Evolutionary conservation across 1,140 invertebrate species (phyloP), one percentile per base, ranked within the genome.

Genomic region (Drosophila lowei): DNA sequence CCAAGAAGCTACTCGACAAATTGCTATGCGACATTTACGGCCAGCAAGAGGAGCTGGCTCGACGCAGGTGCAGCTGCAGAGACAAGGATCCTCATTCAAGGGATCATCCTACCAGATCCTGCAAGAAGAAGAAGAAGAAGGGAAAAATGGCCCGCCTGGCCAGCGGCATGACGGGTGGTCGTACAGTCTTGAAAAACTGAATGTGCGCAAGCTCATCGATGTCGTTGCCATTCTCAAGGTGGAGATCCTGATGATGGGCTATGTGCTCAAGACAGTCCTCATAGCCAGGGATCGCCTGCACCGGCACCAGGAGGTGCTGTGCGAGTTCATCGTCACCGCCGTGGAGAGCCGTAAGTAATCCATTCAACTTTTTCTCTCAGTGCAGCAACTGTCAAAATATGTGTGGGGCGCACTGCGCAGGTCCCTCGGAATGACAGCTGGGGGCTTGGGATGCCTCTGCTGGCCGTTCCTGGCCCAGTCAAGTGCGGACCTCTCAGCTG

Each of bases 401-500:
- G 21, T 6, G 42, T 28, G 30, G 6, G 38, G 7, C 0, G 25
- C 23, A 63, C 21, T 79, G 88, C 88, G 88, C 88, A 83, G 61
- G 63, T 48, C 64, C 43, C 48, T 30, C 44, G 62, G 42, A 18
- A 49, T 88, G 78, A 52, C 56, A 47, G 55, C 46, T 65, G 58
- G 47, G 15, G 58, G 57, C 52, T 62, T 48, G 49, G 18, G 48
- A 8, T 52, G 43, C 47, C 56, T 50, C 23, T 25, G 44, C 47
- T 25, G 52, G 52, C 18, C 42, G 25, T 61, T 15, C 34, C 54
- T 70, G 34, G 34, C 34, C 34, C 73, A 89, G 84, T 89, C 66
- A 89, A 89, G 77, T 89, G 84, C 84, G 77, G 84, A 89, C 77
- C 79, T 84, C 74, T 85, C 84, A 89, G 80, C 85, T 89, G 84